These are phyloP conservation scores for Leistus spinibarbis DNA, from an alignment of 2,888 invertebrate species.

Conservation along the genomic window DNA sequence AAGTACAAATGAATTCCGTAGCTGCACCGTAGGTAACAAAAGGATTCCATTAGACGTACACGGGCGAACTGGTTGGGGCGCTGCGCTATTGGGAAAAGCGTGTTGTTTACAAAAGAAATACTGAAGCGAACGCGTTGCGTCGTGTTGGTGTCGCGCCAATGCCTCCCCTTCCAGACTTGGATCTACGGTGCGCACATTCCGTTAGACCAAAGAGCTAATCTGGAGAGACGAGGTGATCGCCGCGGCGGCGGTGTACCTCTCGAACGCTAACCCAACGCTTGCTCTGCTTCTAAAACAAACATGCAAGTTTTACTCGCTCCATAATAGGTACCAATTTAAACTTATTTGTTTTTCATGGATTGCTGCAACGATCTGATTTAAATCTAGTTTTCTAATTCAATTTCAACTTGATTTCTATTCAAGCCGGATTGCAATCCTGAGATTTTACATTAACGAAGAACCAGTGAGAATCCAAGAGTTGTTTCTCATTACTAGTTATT, in stretches of 20 bases:
- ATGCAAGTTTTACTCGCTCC: background rate
- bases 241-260: background rate
- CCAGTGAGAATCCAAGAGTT: background rate
- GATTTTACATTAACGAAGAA: background rate
- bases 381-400: background rate
- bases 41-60: conserved; percentile 35
- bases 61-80: conserved; percentile 10
- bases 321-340: background rate
- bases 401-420: background rate
- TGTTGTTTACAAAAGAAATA: conserved; percentile 31
- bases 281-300: background rate
- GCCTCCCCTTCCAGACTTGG: background rate
- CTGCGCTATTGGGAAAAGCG: conserved; percentile 8
- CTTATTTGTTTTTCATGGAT: background rate
- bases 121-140: background rate
- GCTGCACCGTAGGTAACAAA: conserved; percentile 31
- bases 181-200: conserved; percentile 14
- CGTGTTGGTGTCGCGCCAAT: background rate
- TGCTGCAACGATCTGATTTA: background rate
- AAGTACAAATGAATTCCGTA: conserved; percentile 29
- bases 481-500: background rate
- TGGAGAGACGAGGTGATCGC: conserved; percentile 14
- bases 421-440: background rate
- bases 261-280: background rate
- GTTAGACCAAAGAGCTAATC: conserved; percentile 16